phyloP scores from a whole-genome alignment of 2,888 invertebrate species.

The Phaonia tiefii region DNA sequence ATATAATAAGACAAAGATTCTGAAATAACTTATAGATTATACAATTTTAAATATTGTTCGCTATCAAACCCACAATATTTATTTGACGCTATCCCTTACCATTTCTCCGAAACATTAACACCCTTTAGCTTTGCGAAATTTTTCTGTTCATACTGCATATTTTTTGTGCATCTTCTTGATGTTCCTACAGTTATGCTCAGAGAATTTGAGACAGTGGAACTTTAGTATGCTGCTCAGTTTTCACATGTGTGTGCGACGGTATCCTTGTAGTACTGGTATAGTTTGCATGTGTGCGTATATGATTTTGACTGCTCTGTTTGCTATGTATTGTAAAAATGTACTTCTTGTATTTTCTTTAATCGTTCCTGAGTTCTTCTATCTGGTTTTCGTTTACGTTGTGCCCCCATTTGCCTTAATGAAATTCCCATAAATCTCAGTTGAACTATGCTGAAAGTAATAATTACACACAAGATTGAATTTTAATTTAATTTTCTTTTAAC shows the following conservation, averaged over 20 bases:
- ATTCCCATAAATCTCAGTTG: slow-evolving; percentile 68
- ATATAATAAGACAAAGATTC: too few relatives aligned
- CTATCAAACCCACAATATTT: too few relatives aligned
- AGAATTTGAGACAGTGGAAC: neutral
- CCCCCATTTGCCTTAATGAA: slow-evolving; percentile 58
- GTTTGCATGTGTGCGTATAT: neutral
- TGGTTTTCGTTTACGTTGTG: too few relatives aligned
- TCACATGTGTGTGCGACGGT: neutral
- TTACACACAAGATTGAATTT: slow-evolving; percentile 80
- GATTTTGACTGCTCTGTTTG: neutral
- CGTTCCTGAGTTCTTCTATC: slow-evolving; percentile 3
- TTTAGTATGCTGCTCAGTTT: neutral
- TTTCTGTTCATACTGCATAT: neutral
- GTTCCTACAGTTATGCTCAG: neutral
- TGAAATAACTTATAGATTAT: too few relatives aligned
- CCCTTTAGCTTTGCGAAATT: neutral
- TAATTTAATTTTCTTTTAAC: slow-evolving; percentile 76
- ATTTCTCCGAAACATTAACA: neutral
- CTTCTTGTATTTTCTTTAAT: slow-evolving; percentile 13
- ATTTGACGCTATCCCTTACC: too few relatives aligned
- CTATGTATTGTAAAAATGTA: neutral
- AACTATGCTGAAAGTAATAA: slow-evolving; percentile 77
- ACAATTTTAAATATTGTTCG: too few relatives aligned
- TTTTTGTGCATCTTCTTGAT: neutral
- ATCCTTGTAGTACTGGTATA: neutral